phyloP scores from a whole-genome alignment of 2,888 invertebrate species.

The Agelastica alni region DNA sequence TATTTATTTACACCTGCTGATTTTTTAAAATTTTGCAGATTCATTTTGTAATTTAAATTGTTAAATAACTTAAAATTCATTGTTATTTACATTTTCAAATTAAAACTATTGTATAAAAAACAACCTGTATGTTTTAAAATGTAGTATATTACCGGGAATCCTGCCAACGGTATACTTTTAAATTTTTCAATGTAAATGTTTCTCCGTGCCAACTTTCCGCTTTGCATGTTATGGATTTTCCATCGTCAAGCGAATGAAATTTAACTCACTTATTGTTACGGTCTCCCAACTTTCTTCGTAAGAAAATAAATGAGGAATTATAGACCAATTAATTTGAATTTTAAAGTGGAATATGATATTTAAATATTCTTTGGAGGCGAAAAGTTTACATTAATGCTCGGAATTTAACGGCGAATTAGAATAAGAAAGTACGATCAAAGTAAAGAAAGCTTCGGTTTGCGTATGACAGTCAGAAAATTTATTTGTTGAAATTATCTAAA shows the following conservation, averaged over 20 bases:
- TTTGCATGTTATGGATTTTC: slow-evolving; percentile 78
- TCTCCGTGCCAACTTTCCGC: slow-evolving; percentile 66
- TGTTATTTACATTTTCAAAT: too few relatives aligned
- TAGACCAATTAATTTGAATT: slow-evolving; percentile 48
- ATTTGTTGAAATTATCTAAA: slow-evolving; percentile 35
- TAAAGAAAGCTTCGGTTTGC: slow-evolving; percentile 35
- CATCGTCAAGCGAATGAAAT: slow-evolving; percentile 90
- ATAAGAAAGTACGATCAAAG: slow-evolving; percentile 39
- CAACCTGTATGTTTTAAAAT: too few relatives aligned
- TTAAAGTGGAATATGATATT: slow-evolving; percentile 42
- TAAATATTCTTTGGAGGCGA: slow-evolving; percentile 39
- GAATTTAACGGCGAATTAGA: slow-evolving; percentile 36
- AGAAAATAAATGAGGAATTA: slow-evolving; percentile 52
- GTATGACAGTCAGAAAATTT: slow-evolving; percentile 40
- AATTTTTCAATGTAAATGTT: background rate
- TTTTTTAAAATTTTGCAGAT: too few relatives aligned
- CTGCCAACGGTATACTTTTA: too few relatives aligned
- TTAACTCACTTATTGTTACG: slow-evolving; percentile 82
- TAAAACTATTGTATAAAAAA: too few relatives aligned
- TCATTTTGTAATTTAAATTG: too few relatives aligned
- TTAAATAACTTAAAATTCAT: too few relatives aligned
- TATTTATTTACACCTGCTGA: too few relatives aligned
- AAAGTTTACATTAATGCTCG: slow-evolving; percentile 41
- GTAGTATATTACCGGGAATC: too few relatives aligned
- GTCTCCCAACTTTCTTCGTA: slow-evolving; percentile 83